Base-by-base conservation (phyloP, 2,113 vertebrate species). In the Microcebus lehilahytsara region DNA sequence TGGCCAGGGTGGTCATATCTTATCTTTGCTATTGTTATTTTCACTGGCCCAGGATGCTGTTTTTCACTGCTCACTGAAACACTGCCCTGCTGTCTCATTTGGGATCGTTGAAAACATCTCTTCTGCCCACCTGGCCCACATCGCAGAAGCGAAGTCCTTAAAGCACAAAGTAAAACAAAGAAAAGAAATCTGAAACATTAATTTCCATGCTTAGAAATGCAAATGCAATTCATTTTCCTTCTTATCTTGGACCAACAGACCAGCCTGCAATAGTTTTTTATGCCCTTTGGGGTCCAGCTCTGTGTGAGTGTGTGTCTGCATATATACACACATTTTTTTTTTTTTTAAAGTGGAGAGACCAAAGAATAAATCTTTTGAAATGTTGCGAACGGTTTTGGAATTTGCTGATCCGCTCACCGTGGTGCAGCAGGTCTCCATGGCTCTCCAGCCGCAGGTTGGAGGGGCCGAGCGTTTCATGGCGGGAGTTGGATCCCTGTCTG, bases 181-280 rank as follows among this genome's bases (percentile, higher is more conserved):
- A 40, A 32, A 64, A 69, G 3, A 69, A 79, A 91, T 49, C 25
- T 4, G n/a, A 34, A 77, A 86, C 20, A 13, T 91, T 95, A 51
- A 96, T 98, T 94, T 98, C 95, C 89, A 93, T 75, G 93, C 91
- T 93, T 92, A 80, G 88, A 97, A 97, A 98, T 96, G 96, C 96
- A 97, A 96, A 97, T 95, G 79, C 72, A 72, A 92, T 97, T 83
- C 92, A 66, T 86, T 96, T 94, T 80, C 91, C 30, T 67, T 53
- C 97, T 98, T 98, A 97, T 98, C 97, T 97, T 37, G 83, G 84
- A 90, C 89, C 77, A 95, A 62, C 96, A 98, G 96, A 97, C 94
- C 81, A 96, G 89, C 85, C 93, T 86, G 0, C 1, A 34, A 0
- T 7, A 85, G 51, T 16, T 95, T 51, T 90, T 19, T 60, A 17